A percentile compares a stretch with the other conserved stretches of the same genome.
Conservation (phyloP, 2,113 vertebrate species). For the Alces alces region DNA sequence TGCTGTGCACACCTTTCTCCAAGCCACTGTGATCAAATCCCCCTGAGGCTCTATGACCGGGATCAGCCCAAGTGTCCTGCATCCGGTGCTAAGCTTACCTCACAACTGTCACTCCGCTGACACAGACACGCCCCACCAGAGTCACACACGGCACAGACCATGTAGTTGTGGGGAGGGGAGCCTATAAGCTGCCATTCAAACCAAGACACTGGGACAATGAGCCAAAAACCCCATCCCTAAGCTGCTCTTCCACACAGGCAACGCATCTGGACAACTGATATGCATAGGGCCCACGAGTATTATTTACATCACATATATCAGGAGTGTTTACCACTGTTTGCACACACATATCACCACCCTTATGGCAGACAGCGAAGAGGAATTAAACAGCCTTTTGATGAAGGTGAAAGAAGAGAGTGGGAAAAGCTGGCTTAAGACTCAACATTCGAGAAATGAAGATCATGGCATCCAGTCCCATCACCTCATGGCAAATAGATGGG, state of each 20-base stretch:
- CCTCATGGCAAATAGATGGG: not conserved
- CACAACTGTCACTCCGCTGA: not conserved
- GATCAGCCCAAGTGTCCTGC: not conserved
- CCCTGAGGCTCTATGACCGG: not conserved
- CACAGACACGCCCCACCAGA: not conserved
- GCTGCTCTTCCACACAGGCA: not conserved
- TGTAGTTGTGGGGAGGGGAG: fast-evolving
- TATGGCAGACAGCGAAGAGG: not conserved
- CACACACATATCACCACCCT: not conserved
- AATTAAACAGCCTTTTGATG: not conserved
- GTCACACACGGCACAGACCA: not conserved
- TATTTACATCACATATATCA: not conserved
- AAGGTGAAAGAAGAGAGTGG: not conserved
- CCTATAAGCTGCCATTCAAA: not conserved
- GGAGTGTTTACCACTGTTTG: not conserved
- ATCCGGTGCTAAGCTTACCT: not conserved
- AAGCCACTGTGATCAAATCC: not conserved
- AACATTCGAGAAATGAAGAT: not conserved
- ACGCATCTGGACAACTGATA: not conserved
- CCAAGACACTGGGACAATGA: not conserved
- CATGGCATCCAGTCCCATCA: not conserved
- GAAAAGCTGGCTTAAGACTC: not conserved
- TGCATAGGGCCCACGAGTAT: not conserved
- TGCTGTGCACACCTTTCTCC: not conserved
- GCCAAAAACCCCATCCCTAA: not conserved